phyloP scores from a whole-genome alignment of 2,888 invertebrate genomes.

The Margaritifera margaritifera region DNA sequence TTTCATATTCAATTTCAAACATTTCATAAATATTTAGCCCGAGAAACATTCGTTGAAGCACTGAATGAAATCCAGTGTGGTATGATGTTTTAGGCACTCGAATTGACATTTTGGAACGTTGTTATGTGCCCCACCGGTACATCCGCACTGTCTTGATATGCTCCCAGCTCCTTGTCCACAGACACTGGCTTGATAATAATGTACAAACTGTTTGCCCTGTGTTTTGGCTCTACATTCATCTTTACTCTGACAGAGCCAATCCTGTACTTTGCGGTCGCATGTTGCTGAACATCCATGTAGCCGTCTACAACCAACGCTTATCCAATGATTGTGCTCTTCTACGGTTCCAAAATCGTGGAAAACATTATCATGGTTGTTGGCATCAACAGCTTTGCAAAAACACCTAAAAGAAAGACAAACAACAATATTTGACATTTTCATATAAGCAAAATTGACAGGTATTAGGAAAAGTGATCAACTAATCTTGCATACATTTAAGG shows the following conservation, averaged over 20 bases:
- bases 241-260: conserved; percentile 9
- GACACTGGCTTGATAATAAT: conserved; percentile 8
- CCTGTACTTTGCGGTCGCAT: conserved; percentile 8
- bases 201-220: conserved; percentile 3
- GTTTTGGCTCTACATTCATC: conserved; percentile 5
- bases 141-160: conserved; percentile 7
- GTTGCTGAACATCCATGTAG: conserved; percentile 6
- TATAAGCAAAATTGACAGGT: too few species aligned
- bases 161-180: conserved; percentile 3
- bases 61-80: too few species aligned
- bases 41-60: too few species aligned
- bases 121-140: background rate
- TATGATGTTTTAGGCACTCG: too few species aligned
- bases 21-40: too few species aligned
- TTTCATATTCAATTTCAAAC: too few species aligned
- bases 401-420: conserved; percentile 8
- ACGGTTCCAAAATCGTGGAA: conserved; percentile 9
- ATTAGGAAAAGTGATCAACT: background rate
- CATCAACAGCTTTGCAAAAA: conserved; percentile 14
- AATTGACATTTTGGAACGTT: too few species aligned
- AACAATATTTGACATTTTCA: too few species aligned
- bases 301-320: conserved; percentile 8
- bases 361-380: conserved; percentile 1
- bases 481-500: too few species aligned
- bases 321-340: background rate